phyloP scores from a whole-genome alignment of 2,113 vertebrate genomes.

The Ursus arctos region DNA sequence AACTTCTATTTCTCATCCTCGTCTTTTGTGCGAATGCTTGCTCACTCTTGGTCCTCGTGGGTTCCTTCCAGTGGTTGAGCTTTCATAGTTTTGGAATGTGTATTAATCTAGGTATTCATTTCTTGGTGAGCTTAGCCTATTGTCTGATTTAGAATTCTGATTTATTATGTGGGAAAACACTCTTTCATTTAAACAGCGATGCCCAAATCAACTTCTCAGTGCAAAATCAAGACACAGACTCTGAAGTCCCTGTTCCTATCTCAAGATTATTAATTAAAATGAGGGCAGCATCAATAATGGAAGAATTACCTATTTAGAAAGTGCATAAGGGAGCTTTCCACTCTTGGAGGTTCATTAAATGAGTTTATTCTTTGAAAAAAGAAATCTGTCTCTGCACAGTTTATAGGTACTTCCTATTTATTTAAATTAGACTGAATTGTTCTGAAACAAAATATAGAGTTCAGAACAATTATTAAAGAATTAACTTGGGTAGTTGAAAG shows the following conservation, averaged over 20 bases:
- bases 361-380: slow-evolving; percentile 44
- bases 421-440: slow-evolving; percentile 31
- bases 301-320: slow-evolving; percentile 79
- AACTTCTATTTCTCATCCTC: neutral
- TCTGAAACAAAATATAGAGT: slow-evolving; percentile 17
- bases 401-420: neutral
- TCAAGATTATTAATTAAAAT: slow-evolving; percentile 82
- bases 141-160: neutral
- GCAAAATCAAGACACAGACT: neutral
- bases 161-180: neutral
- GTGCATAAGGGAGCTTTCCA: slow-evolving; percentile 63
- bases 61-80: neutral
- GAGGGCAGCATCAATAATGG: slow-evolving; percentile 73
- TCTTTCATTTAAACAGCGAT: neutral
- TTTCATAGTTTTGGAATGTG: neutral
- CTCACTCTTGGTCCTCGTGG: neutral
- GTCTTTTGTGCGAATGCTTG: neutral
- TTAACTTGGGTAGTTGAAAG: neutral
- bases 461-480: neutral
- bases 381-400: neutral
- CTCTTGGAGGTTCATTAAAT: slow-evolving; percentile 23
- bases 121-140: neutral
- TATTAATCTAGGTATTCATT: neutral
- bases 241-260: neutral
- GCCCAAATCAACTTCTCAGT: neutral